Evolutionary conservation across 64 coral and sea anemone genomes (phyloP).

Genomic region (Actinia tenebrosa): DNA sequence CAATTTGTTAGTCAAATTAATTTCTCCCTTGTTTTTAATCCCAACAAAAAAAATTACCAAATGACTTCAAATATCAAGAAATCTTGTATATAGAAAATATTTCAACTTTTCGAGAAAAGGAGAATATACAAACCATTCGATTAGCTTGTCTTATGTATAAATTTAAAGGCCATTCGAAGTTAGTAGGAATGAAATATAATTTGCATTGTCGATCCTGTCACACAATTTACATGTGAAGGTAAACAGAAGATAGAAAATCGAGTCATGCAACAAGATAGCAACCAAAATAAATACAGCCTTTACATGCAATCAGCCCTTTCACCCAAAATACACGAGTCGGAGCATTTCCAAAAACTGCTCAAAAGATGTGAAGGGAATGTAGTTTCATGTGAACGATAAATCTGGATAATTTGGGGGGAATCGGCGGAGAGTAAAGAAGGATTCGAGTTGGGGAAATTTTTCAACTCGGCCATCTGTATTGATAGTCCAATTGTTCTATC

Average conservation of each 20-base stretch:
- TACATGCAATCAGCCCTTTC: neutral
- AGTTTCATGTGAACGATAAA: neutral
- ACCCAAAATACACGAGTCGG: neutral
- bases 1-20: conserved; percentile 11
- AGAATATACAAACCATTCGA: neutral
- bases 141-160: neutral
- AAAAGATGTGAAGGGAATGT: neutral
- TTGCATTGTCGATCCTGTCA: neutral
- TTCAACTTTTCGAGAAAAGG: neutral
- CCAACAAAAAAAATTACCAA: neutral
- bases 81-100: neutral
- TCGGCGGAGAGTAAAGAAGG: neutral
- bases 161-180: neutral
- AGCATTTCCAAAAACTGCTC: neutral
- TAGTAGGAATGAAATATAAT: neutral
- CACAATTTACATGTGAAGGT: conserved; percentile 2
- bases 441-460: conserved; percentile 13
- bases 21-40: neutral
- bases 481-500: neutral
- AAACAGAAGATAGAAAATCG: neutral
- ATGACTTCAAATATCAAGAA: neutral
- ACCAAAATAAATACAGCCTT: neutral
- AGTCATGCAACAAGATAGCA: conserved; percentile 10
- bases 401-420: neutral
- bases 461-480: conserved; percentile 15